A percentile compares a stretch with the other conserved stretches of the same genome.
These are phyloP conservation scores for Urocynchramus pylzowi DNA, from an alignment of 2,113 vertebrate genomes.

Conservation along the genomic window DNA sequence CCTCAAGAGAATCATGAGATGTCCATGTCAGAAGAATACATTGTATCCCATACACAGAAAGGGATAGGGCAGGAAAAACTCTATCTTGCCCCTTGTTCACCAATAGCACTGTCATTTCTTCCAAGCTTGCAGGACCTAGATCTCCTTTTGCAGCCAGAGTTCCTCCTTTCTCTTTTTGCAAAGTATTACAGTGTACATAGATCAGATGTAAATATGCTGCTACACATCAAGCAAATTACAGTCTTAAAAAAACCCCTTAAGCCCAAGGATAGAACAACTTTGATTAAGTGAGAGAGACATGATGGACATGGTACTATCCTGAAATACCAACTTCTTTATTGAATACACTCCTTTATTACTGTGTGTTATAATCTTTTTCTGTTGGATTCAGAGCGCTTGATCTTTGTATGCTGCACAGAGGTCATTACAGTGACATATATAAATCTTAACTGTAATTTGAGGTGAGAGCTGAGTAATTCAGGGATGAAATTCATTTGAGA, in stretches of 20 bases:
- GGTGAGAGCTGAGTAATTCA: neutral
- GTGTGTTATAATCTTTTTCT: neutral
- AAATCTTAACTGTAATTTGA: neutral
- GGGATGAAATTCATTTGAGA: neutral
- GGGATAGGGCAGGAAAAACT: neutral
- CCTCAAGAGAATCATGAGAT: neutral
- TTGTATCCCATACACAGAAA: neutral
- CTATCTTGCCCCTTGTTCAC: neutral
- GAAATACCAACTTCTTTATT: neutral
- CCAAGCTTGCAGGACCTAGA: neutral
- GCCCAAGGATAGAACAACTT: neutral
- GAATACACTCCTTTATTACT: neutral
- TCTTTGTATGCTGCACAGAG: neutral
- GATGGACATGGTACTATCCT: neutral
- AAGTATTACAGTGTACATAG: neutral
- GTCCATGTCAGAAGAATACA: rapidly evolving
- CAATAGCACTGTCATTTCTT: neutral
- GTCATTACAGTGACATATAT: neutral
- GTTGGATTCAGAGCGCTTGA: neutral
- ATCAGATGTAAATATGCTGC: neutral
- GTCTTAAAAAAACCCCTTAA: neutral
- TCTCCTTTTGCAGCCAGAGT: neutral
- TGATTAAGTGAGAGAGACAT: neutral
- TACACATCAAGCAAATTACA: neutral
- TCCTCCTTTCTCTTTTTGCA: neutral